Evolutionary conservation across 2,888 invertebrate genomes (phyloP), one percentile per base, ranked within the genome.

Genomic region (Hydrotaea cyrtoneurina): DNA sequence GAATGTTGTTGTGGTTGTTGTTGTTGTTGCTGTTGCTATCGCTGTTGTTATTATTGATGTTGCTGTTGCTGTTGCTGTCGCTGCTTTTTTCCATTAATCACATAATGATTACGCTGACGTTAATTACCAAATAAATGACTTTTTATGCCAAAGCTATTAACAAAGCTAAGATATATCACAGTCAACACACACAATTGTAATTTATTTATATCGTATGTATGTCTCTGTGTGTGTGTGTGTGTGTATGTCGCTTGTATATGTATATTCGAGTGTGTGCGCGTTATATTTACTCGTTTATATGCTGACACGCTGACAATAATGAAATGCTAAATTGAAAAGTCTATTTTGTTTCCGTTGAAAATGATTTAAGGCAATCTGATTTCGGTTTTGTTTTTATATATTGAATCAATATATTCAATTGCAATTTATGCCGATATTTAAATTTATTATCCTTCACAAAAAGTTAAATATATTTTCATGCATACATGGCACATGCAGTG

Each of bases 21-120:
- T 39, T 21, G 57, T 36, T 39, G 76, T 72, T n/a, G 21, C 23
- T 23, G 55, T 75, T 57, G 66, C 21, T 72, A 21, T 71, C 50
- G 55, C 53, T 23, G 69, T 73, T 53, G 57, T 36, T 39, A 23
- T 59, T 57, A 21, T 78, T 36, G n/a, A 46, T 50, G 72, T 39
- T 31, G 55, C 57, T 39, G 75, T 76, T 15, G 31, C 31, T 17
- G 64, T 78, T 55, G 57, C 50, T 71, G 26, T 71, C 46, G 55
- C 59, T 21, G 69, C 73, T 53, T 46, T 72, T 76, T 7, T 73
- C 46, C 62, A 59, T 64, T 59, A 59, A 76, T 74, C 76, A 69
- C 69, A 78, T 78, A 74, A 82, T 74, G 83, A 80, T 64, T 82
- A 80, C 78, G 71, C 62, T 72, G 76, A 57, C 78, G 73, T 78